Base-by-base conservation (phyloP, 2,797 vertebrate species). In the Delichon dasypus region DNA sequence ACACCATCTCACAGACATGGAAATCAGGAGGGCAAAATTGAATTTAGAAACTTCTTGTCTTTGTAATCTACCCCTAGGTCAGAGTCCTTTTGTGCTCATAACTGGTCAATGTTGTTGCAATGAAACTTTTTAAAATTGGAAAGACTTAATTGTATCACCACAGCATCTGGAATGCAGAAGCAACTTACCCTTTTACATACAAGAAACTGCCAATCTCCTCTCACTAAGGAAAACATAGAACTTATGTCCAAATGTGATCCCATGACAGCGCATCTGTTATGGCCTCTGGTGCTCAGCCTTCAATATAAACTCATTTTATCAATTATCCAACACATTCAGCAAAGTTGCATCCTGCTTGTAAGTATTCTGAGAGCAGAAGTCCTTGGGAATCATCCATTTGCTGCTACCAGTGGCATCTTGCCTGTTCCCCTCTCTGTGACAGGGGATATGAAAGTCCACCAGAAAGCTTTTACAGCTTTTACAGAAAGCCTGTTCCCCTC, bases 261-360 rank as follows among this genome's bases (percentile, higher is more conserved):
- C 21, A 5, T 11, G 11, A 27, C 27, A 66, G 8, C 0, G 0
- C 0, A 0, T 85, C 29, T 32, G 8, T 66, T 89, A 64, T 57
- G 57, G 50, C 30, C 71, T 60, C 45, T 23, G 36, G 7, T 83
- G 65, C 44, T 91, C 8, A 2, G 6, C 36, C 58, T 65, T 88
- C 50, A 40, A 3, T 16, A 32, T 27, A 83, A 83, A 88, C 27
- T 45, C 57, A 36, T 45, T 85, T 23, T 53, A 53, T 65, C 42
- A 57, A n/a, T 57, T 68, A 70, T 17, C 61, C 40, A 40, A n/a
- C 19, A 40, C 26, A 16, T 26, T 83, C 65, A 80, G 6, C 11
- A 19, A 36, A 40, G 11, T 13, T 78, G 13, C 22, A 40, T 78
- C 48, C 48, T 73, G 40, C 40, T 75, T 78, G 4, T 40, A 50